Evolutionary conservation across 2,888 invertebrate genomes (phyloP).

Genomic region (Gryllus longicercus): DNA sequence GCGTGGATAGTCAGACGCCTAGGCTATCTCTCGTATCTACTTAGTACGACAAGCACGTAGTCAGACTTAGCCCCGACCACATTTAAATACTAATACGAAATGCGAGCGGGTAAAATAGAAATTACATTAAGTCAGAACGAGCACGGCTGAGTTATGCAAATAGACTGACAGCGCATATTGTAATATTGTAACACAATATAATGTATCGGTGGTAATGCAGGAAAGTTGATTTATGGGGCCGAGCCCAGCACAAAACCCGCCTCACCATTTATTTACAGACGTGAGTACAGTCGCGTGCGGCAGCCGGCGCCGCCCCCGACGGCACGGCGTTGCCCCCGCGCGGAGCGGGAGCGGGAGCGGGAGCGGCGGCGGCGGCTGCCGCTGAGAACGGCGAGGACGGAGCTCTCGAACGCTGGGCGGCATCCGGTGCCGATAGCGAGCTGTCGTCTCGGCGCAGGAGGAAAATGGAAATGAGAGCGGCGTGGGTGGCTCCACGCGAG

Average conservation of each 20-base stretch:
- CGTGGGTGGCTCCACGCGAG: too few species aligned
- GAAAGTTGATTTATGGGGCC: not conserved
- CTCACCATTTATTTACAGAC: not conserved
- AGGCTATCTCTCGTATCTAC: too few species aligned
- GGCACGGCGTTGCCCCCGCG: not conserved
- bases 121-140: not conserved
- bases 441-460: too few species aligned
- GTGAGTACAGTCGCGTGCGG: not conserved
- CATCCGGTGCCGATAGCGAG: too few species aligned
- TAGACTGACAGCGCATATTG: not conserved
- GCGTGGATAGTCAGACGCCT: too few species aligned
- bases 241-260: not conserved
- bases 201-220: not conserved
- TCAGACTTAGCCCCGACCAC: not conserved
- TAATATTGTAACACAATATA: slow-evolving; percentile 10
- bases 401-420: too few species aligned
- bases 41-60: too few species aligned
- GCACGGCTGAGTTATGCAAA: not conserved
- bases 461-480: too few species aligned
- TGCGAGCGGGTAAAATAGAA: not conserved
- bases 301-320: not conserved
- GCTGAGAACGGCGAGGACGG: too few species aligned
- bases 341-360: too few species aligned
- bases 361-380: too few species aligned
- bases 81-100: not conserved